phyloP scores from a whole-genome alignment of 2,888 invertebrate genomes.

The Spatulosminthurus flaviceps region DNA sequence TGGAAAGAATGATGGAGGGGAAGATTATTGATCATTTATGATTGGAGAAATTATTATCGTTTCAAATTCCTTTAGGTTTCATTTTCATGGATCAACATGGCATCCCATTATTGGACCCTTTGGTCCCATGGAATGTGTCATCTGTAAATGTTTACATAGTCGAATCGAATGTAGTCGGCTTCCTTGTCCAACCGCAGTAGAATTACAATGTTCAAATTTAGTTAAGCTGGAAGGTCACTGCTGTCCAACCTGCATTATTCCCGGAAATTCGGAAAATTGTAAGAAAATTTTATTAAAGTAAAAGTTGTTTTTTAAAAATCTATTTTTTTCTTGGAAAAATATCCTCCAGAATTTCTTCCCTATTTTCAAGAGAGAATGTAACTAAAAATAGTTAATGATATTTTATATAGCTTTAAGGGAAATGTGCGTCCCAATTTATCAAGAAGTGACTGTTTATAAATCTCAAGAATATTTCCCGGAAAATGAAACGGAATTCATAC shows the following conservation, averaged over 20 bases:
- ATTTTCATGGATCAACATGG: constrained; percentile 67
- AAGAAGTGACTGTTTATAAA: constrained; percentile 59
- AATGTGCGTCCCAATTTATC: constrained; percentile 57
- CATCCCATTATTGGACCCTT: constrained; percentile 67
- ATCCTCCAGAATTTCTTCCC: no score
- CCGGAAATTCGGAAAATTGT: constrained; percentile 27
- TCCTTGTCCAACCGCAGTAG: constrained; percentile 65
- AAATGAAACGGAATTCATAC: constrained; percentile 58
- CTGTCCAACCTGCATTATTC: constrained; percentile 57
- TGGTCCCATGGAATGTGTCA: constrained; percentile 67
- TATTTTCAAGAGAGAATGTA: no score
- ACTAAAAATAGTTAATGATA: no score
- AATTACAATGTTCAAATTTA: constrained; percentile 65
- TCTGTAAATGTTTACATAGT: constrained; percentile 66
- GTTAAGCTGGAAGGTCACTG: constrained; percentile 65
- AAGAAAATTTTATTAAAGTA: no score
- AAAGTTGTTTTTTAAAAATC: neutral
- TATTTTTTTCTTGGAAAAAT: neutral
- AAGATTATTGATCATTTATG: no score
- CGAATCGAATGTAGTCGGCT: constrained; percentile 66
- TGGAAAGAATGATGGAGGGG: no score
- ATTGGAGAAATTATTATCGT: no score
- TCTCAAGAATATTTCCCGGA: constrained; percentile 54
- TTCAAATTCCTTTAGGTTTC: constrained; percentile 35
- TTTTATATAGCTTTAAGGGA: neutral